Evolutionary conservation across 2,888 invertebrate species (phyloP).

Genomic region (Diarsia brunnea): DNA sequence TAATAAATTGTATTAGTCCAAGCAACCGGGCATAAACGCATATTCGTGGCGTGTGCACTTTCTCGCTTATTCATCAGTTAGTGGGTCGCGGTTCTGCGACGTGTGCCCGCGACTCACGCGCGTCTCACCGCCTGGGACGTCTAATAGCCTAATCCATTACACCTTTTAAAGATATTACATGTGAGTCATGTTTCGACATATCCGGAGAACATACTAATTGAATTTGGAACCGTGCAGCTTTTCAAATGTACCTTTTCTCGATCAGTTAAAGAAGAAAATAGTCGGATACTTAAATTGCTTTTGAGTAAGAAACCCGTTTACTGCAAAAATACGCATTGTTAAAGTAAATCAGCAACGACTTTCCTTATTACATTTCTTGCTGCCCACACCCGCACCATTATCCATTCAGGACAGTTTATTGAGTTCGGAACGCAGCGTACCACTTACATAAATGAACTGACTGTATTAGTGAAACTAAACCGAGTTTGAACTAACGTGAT

Average conservation of each 20-base stretch:
- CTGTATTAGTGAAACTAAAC: slow-evolving; percentile 57
- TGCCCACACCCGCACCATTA: slow-evolving; percentile 30
- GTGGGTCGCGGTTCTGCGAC: slow-evolving; percentile 81
- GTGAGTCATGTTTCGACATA: slow-evolving; percentile 30
- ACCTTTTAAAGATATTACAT: slow-evolving; percentile 64
- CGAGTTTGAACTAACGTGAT: slow-evolving; percentile 26
- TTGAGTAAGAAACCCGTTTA: slow-evolving; percentile 7
- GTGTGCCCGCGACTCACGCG: slow-evolving; percentile 62
- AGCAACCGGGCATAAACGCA: slow-evolving; percentile 69
- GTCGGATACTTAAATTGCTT: slow-evolving; percentile 13
- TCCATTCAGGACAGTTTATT: slow-evolving; percentile 60
- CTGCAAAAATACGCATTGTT: slow-evolving; percentile 37
- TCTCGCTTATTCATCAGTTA: slow-evolving; percentile 85
- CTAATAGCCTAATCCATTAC: slow-evolving; percentile 77
- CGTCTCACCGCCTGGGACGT: slow-evolving; percentile 70
- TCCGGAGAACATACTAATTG: background rate
- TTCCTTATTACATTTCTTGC: slow-evolving; percentile 52
- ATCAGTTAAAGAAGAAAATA: background rate
- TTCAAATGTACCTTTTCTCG: background rate
- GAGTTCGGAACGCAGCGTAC: slow-evolving; percentile 50
- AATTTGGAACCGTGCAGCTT: background rate
- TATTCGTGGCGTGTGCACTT: slow-evolving; percentile 74
- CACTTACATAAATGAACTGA: slow-evolving; percentile 64
- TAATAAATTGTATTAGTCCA: slow-evolving; percentile 71
- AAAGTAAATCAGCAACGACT: slow-evolving; percentile 50